A percentile compares a stretch with the other conserved stretches of the same genome.
Evolutionary conservation across 1,140 invertebrate species (phyloP).

Genomic region (Leptoteleia sp.): DNA sequence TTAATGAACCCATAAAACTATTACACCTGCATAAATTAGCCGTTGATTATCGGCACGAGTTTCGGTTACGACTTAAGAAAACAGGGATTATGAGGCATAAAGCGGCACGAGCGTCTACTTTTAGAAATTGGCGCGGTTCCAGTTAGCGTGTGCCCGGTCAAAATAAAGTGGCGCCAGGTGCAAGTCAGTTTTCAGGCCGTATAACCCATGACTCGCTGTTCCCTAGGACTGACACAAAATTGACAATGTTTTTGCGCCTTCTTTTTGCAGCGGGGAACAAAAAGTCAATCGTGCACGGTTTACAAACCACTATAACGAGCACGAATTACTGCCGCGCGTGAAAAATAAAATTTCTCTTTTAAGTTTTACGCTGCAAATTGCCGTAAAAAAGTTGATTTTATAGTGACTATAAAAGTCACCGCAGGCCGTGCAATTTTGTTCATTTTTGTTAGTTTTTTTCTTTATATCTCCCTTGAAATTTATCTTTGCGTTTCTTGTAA

Average conservation of each 20-base stretch:
- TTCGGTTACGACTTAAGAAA: constrained; percentile 38
- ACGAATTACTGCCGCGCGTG: constrained; percentile 1
- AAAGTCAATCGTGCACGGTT: too few relatives aligned
- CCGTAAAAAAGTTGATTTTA: constrained; percentile 16
- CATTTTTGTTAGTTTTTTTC: constrained; percentile 1
- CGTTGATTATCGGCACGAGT: constrained; percentile 33
- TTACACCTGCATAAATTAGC: constrained; percentile 52
- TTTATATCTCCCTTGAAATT: background rate
- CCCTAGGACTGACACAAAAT: constrained; percentile 1
- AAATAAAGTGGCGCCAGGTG: constrained; percentile 65
- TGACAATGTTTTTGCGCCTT: constrained; percentile 13
- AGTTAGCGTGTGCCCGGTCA: constrained; percentile 30
- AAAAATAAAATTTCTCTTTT: constrained; percentile 26
- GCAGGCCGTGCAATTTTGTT: background rate
- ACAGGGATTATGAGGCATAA: constrained; percentile 62
- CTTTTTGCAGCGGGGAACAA: background rate
- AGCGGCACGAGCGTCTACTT: constrained; percentile 38
- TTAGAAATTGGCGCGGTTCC: constrained; percentile 56
- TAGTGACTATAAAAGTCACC: constrained; percentile 8
- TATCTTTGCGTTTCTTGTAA: constrained; percentile 4
- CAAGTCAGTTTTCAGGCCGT: constrained; percentile 27
- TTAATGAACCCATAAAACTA: constrained; percentile 50
- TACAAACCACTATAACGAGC: too few relatives aligned
- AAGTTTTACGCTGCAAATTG: background rate
- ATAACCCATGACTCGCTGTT: constrained; percentile 1